phyloP scores from a whole-genome alignment of 2,888 invertebrate species.

The Cylindroiulus punctatus region DNA sequence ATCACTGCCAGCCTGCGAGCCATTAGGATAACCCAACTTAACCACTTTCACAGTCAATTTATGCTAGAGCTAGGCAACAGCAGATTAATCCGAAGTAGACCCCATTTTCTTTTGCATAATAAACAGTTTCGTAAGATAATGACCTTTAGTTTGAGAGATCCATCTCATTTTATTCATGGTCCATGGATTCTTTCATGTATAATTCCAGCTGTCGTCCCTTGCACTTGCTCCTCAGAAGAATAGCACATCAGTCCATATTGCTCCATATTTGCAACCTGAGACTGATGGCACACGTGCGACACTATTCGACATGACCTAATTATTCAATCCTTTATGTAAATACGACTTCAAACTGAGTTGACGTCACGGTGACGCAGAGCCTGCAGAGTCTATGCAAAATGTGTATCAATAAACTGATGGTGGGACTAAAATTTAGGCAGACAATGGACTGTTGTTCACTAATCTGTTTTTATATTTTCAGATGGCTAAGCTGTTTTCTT shows the following conservation, averaged over 20 bases:
- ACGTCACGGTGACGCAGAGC: background rate
- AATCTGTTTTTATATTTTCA: conserved; percentile 63
- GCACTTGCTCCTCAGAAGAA: background rate
- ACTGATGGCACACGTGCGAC: background rate
- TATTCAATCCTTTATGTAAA: background rate
- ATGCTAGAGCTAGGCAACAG: too few species aligned
- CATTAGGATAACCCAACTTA: too few species aligned
- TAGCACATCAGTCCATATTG: background rate
- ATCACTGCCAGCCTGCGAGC: too few species aligned
- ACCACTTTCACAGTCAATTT: too few species aligned
- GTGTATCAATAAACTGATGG: background rate
- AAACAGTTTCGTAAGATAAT: too few species aligned
- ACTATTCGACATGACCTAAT: background rate
- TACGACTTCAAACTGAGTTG: background rate
- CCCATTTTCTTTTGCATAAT: too few species aligned
- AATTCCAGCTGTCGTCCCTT: background rate
- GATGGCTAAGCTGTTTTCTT: conserved; percentile 76
- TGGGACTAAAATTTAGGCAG: background rate
- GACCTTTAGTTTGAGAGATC: too few species aligned
- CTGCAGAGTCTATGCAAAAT: background rate
- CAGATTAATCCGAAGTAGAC: too few species aligned
- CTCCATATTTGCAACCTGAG: background rate
- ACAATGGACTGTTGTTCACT: background rate
- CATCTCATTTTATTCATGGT: background rate
- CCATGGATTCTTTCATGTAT: background rate